phyloP scores from a whole-genome alignment of 2,113 vertebrate species.

The Etheostoma cragini region DNA sequence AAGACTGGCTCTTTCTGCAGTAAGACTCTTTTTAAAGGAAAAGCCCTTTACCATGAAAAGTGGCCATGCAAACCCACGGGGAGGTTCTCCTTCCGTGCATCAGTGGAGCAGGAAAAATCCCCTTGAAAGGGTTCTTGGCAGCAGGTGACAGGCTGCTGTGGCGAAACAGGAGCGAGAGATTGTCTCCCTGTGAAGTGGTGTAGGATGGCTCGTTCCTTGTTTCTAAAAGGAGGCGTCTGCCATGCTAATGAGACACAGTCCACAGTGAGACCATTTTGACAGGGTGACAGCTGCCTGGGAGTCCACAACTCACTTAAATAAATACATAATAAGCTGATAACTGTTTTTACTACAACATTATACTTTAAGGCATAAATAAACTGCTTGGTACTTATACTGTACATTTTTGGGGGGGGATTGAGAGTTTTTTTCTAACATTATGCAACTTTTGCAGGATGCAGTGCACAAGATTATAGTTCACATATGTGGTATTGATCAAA shows the following conservation, averaged over 20 bases:
- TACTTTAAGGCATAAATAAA: constrained; percentile 9
- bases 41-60: constrained; percentile 29
- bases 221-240: constrained; percentile 46
- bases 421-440: not conserved
- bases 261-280: constrained; percentile 33
- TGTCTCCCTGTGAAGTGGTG: constrained; percentile 47
- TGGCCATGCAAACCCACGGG: constrained; percentile 42
- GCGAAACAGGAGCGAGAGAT: constrained; percentile 32
- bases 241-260: constrained; percentile 58
- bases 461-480: not conserved
- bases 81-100: constrained; percentile 41
- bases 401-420: not conserved
- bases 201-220: constrained; percentile 6
- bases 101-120: constrained; percentile 68
- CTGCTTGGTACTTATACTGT: not conserved
- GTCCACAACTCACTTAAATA: constrained; percentile 14
- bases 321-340: constrained; percentile 11
- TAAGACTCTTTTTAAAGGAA: constrained; percentile 28
- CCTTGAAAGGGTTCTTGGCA: constrained; percentile 57
- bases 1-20: constrained; percentile 1
- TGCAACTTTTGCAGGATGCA: not conserved
- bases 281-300: constrained; percentile 43
- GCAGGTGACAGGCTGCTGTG: constrained; percentile 55
- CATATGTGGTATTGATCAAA: constrained; percentile 28
- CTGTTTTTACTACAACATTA: not conserved